Evolutionary conservation across 2,113 vertebrate genomes (phyloP).

Genomic region (Cromileptes altivelis): DNA sequence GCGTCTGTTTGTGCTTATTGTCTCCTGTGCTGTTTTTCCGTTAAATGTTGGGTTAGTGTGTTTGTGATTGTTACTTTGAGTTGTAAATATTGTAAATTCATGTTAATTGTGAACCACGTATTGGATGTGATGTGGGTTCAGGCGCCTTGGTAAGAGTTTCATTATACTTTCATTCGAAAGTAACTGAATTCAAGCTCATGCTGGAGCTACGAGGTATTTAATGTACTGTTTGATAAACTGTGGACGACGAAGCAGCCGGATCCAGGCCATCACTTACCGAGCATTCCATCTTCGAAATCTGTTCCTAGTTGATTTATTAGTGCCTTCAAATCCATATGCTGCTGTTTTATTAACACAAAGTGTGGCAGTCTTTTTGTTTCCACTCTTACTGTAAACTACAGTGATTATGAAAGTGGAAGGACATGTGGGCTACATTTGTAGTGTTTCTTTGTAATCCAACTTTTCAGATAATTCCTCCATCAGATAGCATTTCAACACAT

Average conservation of each 20-base stretch:
- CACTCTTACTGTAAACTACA: slow-evolving; percentile 14
- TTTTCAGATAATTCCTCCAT: not conserved
- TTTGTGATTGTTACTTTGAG: slow-evolving; percentile 21
- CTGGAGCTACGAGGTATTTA: slow-evolving; percentile 1
- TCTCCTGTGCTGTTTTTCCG: not conserved
- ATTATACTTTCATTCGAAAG: slow-evolving; percentile 42
- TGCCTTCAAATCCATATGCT: slow-evolving; percentile 62
- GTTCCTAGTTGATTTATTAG: slow-evolving; percentile 26
- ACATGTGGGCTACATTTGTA: slow-evolving; percentile 20
- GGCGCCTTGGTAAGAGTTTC: not conserved
- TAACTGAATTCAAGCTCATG: slow-evolving; percentile 2
- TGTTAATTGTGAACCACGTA: not conserved
- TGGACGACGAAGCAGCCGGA: slow-evolving; percentile 27
- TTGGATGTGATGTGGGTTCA: slow-evolving; percentile 25
- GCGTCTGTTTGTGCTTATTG: not conserved
- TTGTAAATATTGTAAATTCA: slow-evolving; percentile 62
- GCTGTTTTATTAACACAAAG: slow-evolving; percentile 33
- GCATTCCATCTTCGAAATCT: slow-evolving; percentile 33
- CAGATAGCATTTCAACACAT: slow-evolving; percentile 23
- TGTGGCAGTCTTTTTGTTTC: slow-evolving; percentile 8
- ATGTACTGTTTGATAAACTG: slow-evolving; percentile 28
- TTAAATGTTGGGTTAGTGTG: not conserved
- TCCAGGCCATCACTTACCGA: not conserved
- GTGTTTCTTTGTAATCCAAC: slow-evolving; percentile 3
- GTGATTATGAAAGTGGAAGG: not conserved